Conservation (phyloP, 2,888 invertebrate species). For the Drosophila niveifrons region DNA sequence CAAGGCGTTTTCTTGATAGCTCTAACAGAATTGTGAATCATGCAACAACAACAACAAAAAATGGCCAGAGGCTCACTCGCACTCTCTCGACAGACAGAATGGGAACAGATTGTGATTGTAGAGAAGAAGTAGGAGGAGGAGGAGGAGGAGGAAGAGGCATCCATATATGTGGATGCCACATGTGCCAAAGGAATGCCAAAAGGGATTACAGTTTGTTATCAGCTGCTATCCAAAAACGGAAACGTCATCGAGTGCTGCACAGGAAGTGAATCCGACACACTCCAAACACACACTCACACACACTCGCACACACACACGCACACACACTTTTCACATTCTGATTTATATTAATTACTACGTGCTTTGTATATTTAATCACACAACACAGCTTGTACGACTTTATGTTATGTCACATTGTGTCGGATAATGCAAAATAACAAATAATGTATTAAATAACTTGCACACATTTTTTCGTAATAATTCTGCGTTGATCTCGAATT, state of each 20-base stretch:
- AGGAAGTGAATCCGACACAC: constrained; percentile 64
- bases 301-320: background rate
- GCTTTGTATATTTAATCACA: too few species aligned
- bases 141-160: background rate
- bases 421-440: too few species aligned
- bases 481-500: too few species aligned
- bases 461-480: too few species aligned
- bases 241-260: constrained; percentile 48
- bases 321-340: background rate
- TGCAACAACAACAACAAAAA: constrained; percentile 3
- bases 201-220: constrained; percentile 23
- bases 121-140: constrained; percentile 4
- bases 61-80: constrained; percentile 27
- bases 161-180: background rate
- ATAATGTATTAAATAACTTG: too few species aligned
- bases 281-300: constrained; percentile 30
- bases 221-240: constrained; percentile 36
- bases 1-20: constrained; percentile 42
- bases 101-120: constrained; percentile 39
- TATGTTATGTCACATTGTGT: too few species aligned
- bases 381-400: too few species aligned
- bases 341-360: too few species aligned
- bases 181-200: constrained; percentile 15
- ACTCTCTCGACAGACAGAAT: constrained; percentile 40
- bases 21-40: constrained; percentile 26